Percentiles rank a stretch among this genome's conserved stretches.
These are phyloP conservation scores for Lamprologus tigripictilis DNA, from an alignment of 2,113 vertebrate species.

Conservation along the genomic window DNA sequence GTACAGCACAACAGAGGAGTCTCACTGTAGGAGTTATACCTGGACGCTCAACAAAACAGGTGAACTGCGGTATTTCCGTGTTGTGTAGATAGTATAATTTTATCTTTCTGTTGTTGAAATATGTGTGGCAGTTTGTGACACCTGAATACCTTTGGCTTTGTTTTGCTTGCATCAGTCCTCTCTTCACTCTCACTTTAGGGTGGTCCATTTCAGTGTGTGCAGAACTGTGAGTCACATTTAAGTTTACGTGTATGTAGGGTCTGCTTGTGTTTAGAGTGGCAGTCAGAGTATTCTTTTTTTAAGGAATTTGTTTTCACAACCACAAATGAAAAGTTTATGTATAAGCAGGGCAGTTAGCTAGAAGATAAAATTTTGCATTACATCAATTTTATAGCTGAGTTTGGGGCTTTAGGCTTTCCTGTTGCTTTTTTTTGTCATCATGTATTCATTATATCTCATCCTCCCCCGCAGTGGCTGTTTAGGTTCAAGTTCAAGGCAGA, in stretches of 20 bases:
- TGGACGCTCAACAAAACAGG: slow-evolving; percentile 18
- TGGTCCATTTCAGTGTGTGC: not conserved
- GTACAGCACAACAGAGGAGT: not conserved
- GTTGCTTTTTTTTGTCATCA: not conserved
- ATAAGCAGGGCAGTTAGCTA: not conserved
- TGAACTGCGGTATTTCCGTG: not conserved
- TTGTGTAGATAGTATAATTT: not conserved
- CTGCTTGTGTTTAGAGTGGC: not conserved
- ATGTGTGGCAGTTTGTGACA: not conserved
- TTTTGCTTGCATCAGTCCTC: not conserved
- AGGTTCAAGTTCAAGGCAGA: not conserved
- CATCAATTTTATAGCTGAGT: not conserved
- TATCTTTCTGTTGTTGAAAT: not conserved
- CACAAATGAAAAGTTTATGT: not conserved
- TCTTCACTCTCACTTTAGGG: not conserved
- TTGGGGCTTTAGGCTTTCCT: not conserved
- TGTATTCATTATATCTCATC: not conserved
- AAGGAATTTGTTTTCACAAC: not conserved
- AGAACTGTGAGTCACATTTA: not conserved
- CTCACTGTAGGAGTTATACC: not conserved
- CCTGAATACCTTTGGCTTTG: not conserved
- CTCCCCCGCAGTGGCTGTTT: not conserved
- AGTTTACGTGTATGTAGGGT: not conserved
- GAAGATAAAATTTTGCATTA: not conserved
- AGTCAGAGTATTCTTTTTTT: not conserved